Evolutionary conservation across 2,113 vertebrate species (phyloP), one percentile per base, ranked within the genome.

Genomic region (Plotosus lineatus): DNA sequence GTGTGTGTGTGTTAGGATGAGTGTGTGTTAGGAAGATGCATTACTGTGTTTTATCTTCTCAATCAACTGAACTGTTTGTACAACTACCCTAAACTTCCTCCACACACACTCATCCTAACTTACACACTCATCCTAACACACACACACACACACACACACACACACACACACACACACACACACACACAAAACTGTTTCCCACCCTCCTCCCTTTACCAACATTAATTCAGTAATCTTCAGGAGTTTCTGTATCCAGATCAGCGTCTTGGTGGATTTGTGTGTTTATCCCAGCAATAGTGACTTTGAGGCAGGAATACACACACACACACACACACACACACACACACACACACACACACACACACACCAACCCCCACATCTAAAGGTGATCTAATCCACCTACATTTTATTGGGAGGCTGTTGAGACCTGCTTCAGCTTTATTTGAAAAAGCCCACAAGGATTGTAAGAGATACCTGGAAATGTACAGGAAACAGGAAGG

Each of bases 61-160:
- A 88, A 89, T 89, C 85, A 88, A 69, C 74, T 4, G 50, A 48
- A 85, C 84, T 72, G 84, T 69, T 60, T 75, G 65, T 38, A 69
- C 68, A 78, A 88, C 81, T 51, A 56, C 82, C 78, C 58, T 61
- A 6, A 66, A 56, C 72, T 33, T 36, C 31, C 53, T 80, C 82
- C 66, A 80, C 10, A 33, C 12, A 1, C 10, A 8, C 56, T 11
- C 10, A 28, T 10, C 53, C 9, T 9, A 2, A 7, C 11, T 26
- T 15, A 12, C 56, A 60, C 26, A 1, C 26, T 31, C 5, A 5
- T 31, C 11, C 12, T 12, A 14, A 7, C 2, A 0, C 58, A 1
- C 31, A 1, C 33, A 33, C 6, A 8, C 28, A 15, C 46, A 48
- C 46, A 48, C 46, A 4, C n/a, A n/a, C n/a, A 12, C 56, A 60